A percentile compares a stretch with the other conserved stretches of the same genome.
These are phyloP conservation scores for Riparia riparia DNA, from an alignment of 2,113 vertebrate genomes.

Conservation along the genomic window DNA sequence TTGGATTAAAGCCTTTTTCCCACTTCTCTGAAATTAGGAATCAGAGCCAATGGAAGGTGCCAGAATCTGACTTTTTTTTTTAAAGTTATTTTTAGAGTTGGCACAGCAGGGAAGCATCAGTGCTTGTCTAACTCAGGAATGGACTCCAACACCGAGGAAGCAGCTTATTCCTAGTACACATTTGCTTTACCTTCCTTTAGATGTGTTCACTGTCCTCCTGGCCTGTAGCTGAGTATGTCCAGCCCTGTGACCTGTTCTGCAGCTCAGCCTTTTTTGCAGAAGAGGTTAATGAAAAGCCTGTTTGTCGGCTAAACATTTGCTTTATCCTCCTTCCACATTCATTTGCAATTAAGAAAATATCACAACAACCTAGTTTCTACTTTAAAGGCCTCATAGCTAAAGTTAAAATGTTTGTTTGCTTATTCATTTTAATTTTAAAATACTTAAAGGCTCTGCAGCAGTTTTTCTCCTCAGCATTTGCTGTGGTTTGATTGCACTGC, in stretches of 20 bases:
- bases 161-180: not conserved
- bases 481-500: not conserved
- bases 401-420: not conserved
- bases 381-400: not conserved
- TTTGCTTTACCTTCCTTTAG: not conserved
- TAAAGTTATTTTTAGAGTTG: not conserved
- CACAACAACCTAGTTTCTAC: not conserved
- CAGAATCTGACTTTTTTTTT: not conserved
- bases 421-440: slow-evolving; percentile 5
- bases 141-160: not conserved
- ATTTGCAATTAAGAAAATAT: slow-evolving; percentile 14
- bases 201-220: not conserved
- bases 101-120: not conserved
- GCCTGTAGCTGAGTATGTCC: not conserved
- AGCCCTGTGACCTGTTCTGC: not conserved
- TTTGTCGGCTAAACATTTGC: not conserved
- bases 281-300: not conserved
- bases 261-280: not conserved
- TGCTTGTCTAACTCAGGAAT: not conserved
- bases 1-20: not conserved
- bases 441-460: not conserved
- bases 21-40: not conserved
- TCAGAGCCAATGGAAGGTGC: accelerated
- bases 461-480: not conserved
- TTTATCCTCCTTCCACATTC: not conserved